Base-by-base conservation (phyloP, 2,888 invertebrate genomes). In the Plebejus melissa region DNA sequence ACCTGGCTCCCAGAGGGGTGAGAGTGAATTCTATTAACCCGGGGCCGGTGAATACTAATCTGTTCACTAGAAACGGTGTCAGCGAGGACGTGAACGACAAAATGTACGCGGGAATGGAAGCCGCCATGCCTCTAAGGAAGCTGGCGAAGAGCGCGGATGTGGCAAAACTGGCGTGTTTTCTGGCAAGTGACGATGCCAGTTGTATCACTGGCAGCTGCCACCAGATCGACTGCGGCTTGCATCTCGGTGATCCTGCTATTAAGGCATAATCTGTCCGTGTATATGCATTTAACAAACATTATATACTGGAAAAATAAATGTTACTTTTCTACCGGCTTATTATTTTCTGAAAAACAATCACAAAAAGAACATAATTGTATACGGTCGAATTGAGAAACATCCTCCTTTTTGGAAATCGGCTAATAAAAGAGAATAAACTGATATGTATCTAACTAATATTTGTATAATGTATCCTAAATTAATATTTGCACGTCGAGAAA, bases 21-120 rank as follows among this genome's bases (percentile, higher is more conserved):
- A 83, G 91, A 81, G 89, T 89, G 4, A 91, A 91, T 69, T 80
- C 88, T 13, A 87, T 91, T 2, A 90, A 89, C 77, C 90, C 91
- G 22, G 91, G 91, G 1, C 87, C 88, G 2, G 86, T 90, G 11
- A 85, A 82, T 72, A 91, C 90, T 0, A 84, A 88, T 70, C 76
- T 91, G 2, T 88, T 90, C 74, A 84, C 81, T 76, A 80, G 84
- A 77, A 84, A 84, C 0, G 89, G 90, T n/a, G 80, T 90, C 78
- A 84, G 80, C 54, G 84, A 84, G 13, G 82, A 81, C 32, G 82
- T 82, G 7, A 83, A 83, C 50, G 83, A 85, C 5, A 80, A 79
- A 78, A 82, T 88, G 80, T 87, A 86, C 57, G 78, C 81, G 28
- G 81, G 78, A 32, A 82, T 87, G 76, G 83, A 83, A 79, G 80